Conservation (phyloP, 2,888 invertebrate genomes). For the Carpatolechia fugitivella region DNA sequence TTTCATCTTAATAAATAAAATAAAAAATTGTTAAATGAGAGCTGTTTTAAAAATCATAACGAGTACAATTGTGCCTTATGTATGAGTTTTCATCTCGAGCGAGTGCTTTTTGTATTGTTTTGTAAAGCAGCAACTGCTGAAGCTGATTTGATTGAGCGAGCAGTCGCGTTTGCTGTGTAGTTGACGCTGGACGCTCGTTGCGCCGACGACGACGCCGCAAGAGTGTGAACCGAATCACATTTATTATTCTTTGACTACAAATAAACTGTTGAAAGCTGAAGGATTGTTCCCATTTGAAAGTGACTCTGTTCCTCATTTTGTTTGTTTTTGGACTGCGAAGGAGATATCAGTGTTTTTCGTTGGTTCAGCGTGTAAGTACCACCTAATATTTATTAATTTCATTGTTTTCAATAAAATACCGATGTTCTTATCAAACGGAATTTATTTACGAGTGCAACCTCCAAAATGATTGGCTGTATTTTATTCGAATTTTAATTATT, state of each 20-base stretch:
- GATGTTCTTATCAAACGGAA: not conserved
- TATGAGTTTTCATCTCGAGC: constrained; percentile 10
- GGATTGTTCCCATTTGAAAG: not conserved
- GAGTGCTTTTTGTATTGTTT: constrained; percentile 18
- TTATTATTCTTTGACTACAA: not conserved
- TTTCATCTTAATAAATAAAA: no score
- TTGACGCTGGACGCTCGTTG: constrained; percentile 47
- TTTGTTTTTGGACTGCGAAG: not conserved
- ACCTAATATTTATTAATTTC: not conserved
- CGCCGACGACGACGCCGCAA: not conserved
- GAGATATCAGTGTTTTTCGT: not conserved
- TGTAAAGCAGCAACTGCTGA: constrained; percentile 12
- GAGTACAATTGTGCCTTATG: no score
- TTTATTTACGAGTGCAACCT: not conserved
- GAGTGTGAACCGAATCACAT: not conserved
- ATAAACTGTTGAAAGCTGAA: not conserved
- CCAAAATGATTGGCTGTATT: not conserved
- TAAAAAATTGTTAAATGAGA: no score
- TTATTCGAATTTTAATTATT: no score
- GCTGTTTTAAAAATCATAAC: no score
- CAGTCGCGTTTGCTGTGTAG: constrained; percentile 56
- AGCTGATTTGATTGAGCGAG: constrained; percentile 14
- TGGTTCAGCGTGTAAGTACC: constrained; percentile 6
- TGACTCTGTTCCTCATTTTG: not conserved
- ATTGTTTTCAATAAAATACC: not conserved